Conservation (phyloP, 2,797 vertebrate species). For the Megalops cyprinoides region DNA sequence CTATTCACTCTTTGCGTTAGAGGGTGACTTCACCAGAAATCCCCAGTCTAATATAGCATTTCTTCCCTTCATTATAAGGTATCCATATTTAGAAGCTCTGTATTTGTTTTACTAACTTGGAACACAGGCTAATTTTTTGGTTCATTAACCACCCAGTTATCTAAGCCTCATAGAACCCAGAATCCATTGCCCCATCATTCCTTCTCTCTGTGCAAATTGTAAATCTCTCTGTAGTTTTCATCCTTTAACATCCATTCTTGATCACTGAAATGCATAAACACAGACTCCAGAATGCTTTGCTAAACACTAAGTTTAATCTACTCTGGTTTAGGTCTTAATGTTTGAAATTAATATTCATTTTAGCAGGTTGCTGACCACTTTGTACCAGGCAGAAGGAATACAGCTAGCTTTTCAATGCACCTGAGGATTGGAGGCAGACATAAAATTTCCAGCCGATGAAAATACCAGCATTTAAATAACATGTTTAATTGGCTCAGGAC, state of each 20-base stretch:
- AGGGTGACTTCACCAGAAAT: too few species aligned
- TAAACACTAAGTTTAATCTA: neutral
- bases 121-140: neutral
- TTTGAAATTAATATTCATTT: neutral
- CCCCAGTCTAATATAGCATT: neutral
- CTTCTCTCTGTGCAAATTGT: neutral
- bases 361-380: neutral
- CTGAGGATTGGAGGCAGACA: neutral
- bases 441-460: neutral
- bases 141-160: neutral
- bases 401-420: neutral
- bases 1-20: neutral
- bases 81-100: neutral
- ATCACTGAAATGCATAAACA: neutral
- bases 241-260: neutral
- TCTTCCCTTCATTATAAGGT: neutral
- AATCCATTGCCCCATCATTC: neutral
- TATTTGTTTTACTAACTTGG: neutral
- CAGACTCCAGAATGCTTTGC: neutral
- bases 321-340: neutral
- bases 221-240: neutral
- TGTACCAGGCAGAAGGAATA: neutral
- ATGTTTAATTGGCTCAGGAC: neutral
- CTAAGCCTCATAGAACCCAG: neutral
- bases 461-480: neutral